Evolutionary conservation across 2,113 vertebrate species (phyloP).

Genomic region (Coturnix japonica): DNA sequence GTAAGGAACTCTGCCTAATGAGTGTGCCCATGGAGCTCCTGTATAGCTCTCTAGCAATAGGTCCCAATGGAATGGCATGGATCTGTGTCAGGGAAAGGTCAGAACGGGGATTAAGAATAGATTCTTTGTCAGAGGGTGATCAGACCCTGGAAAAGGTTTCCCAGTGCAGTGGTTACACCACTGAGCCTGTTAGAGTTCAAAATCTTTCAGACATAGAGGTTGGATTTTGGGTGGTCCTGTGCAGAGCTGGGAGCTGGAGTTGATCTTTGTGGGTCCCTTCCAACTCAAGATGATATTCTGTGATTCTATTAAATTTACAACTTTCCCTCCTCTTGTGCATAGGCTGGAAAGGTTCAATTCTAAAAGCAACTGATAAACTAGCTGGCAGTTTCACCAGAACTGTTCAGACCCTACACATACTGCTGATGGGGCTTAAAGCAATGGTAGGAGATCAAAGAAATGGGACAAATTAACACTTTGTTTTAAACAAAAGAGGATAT

Average conservation of each 20-base stretch:
- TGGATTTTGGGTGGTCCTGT: neutral
- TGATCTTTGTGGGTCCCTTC: neutral
- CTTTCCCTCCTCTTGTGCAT: neutral
- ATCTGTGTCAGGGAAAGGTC: neutral
- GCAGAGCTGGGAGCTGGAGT: neutral
- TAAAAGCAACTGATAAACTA: neutral
- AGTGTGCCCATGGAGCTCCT: neutral
- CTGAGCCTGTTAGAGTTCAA: neutral
- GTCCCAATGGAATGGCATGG: neutral
- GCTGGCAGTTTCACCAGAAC: neutral
- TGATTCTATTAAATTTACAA: neutral
- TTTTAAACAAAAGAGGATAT: constrained; percentile 10
- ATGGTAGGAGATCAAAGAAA: neutral
- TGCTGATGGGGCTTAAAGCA: neutral
- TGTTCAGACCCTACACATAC: neutral
- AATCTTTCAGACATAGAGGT: neutral
- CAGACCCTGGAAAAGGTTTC: neutral
- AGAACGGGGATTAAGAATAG: neutral
- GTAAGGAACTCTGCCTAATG: neutral
- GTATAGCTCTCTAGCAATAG: neutral
- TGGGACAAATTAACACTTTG: neutral
- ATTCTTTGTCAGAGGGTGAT: neutral
- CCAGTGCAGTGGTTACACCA: neutral
- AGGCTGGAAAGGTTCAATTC: neutral
- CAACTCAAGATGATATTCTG: neutral